Evolutionary conservation across 2,797 vertebrate species (phyloP).

Genomic region (Chiloscyllium punctatum): DNA sequence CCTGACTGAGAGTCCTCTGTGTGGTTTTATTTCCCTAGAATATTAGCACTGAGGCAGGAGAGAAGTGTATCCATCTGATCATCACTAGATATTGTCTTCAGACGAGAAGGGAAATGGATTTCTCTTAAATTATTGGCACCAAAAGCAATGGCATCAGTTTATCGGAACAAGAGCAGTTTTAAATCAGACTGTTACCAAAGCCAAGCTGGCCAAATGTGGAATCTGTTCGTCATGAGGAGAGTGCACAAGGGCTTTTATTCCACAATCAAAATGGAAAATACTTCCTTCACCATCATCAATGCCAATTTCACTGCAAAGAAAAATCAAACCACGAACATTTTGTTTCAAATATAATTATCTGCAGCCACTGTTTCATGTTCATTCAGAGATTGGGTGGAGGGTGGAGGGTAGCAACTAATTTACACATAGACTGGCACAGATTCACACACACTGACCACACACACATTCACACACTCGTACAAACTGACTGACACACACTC

Average conservation of each 20-base stretch:
- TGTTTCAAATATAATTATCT: neutral
- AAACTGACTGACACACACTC: neutral
- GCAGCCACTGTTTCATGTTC: neutral
- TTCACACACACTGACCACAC: neutral
- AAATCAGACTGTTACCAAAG: neutral
- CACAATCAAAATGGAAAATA: neutral
- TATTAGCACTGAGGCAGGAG: neutral
- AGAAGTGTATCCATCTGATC: neutral
- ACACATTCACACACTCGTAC: neutral
- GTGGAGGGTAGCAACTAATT: neutral
- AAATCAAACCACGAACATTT: neutral
- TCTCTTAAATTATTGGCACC: neutral
- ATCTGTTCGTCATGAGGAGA: neutral
- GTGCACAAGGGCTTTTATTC: neutral
- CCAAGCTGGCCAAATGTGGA: neutral
- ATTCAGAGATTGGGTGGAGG: neutral
- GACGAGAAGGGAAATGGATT: neutral
- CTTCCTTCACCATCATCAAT: neutral
- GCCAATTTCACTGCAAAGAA: neutral
- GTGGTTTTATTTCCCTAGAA: neutral
- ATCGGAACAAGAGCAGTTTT: neutral
- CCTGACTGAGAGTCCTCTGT: neutral
- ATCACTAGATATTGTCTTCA: neutral
- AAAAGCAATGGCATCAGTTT: neutral
- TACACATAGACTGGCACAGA: neutral